A percentile compares a stretch with the other conserved stretches of the same genome.
Conservation (phyloP, 2,888 invertebrate genomes). For the Alcis repandata region DNA sequence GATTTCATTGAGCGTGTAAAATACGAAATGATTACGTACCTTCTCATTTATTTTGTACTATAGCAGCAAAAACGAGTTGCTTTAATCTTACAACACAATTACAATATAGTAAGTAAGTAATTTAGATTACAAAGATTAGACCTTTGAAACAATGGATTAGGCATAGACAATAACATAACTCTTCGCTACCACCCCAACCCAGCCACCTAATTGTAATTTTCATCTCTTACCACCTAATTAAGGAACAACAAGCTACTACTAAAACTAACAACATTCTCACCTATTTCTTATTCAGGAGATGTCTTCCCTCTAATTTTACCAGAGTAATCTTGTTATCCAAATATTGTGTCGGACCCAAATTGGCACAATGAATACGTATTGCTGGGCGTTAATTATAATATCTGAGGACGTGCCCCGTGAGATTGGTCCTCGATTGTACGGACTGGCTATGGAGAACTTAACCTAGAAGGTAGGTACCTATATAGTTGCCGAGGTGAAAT, state of each 20-base stretch:
- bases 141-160: no score
- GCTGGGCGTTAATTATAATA: constrained; percentile 67
- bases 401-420: constrained; percentile 58
- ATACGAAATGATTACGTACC: no score
- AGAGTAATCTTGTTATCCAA: constrained; percentile 59
- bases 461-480: no score
- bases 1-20: no score
- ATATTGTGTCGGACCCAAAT: constrained; percentile 63
- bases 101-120: no score
- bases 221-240: constrained; percentile 21
- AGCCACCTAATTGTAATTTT: not conserved
- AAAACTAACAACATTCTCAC: constrained; percentile 29
- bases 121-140: no score
- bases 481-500: no score
- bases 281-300: constrained; percentile 49
- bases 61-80: no score
- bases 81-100: no score
- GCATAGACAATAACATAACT: no score
- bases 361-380: constrained; percentile 68
- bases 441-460: constrained; percentile 34
- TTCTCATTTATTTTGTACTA: no score
- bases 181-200: not conserved
- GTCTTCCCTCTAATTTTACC: constrained; percentile 47
- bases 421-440: constrained; percentile 59
- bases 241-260: constrained; percentile 19